Conservation (phyloP, 2,888 invertebrate genomes). For the Tipula unca region DNA sequence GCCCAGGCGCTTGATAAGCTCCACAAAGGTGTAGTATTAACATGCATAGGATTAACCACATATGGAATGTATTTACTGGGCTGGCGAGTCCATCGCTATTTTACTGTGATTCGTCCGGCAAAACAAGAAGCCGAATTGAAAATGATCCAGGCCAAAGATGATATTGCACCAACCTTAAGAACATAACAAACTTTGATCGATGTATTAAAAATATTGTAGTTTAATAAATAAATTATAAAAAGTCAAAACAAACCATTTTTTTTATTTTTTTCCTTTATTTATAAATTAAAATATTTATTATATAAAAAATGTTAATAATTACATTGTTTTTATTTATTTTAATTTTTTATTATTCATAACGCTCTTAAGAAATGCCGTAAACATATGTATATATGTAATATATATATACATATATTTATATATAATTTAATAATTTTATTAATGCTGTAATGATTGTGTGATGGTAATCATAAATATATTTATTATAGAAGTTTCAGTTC, state of each 20-base stretch:
- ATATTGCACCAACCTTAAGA: conserved; percentile 39
- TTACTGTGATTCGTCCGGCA: conserved; percentile 44
- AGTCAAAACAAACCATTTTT: background rate
- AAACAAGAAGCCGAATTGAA: conserved; percentile 40
- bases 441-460: background rate
- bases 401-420: too few species aligned
- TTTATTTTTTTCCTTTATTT: background rate
- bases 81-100: conserved; percentile 43
- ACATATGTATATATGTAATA: too few species aligned
- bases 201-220: background rate
- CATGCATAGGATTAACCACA: conserved; percentile 38
- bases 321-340: background rate
- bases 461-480: background rate
- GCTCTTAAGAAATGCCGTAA: background rate
- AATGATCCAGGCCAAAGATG: conserved; percentile 40
- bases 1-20: conserved; percentile 8
- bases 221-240: background rate
- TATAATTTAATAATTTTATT: background rate
- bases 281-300: conserved; percentile 18
- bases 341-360: background rate
- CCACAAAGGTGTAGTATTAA: background rate
- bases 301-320: conserved; percentile 17
- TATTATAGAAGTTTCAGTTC: background rate
- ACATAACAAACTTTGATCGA: background rate
- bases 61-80: conserved; percentile 45